Base-by-base conservation (phyloP, 1,140 invertebrate genomes). In the Ceratoteleas bidentatus region DNA sequence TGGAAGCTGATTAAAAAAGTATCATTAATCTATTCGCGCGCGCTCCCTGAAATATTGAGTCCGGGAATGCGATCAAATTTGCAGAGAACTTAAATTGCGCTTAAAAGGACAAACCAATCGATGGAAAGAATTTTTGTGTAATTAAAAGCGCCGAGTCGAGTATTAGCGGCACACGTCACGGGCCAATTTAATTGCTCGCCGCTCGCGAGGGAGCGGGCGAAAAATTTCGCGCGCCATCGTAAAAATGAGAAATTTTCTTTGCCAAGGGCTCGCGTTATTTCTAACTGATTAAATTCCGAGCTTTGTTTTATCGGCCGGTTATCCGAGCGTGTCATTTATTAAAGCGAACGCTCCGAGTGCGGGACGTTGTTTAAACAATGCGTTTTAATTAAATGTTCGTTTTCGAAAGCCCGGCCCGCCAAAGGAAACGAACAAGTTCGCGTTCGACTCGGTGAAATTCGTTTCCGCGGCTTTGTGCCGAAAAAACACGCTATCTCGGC, bases 211-310 rank as follows among this genome's bases (percentile, higher is more conserved):
- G n/a, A n/a, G n/a, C n/a, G n/a, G n/a, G n/a, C n/a, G n/a, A 75
- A 65, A 70, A 82, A 78, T 66, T 69, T 77, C 50, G 62, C 64
- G 50, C 74, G 69, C 61, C 54, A 66, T 57, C 76, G 73, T 38
- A 66, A 62, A 61, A 74, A 58, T 54, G 79, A 81, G 15, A 74
- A 40, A 54, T 73, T 81, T 54, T 66, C 62, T 43, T 65, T 69
- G 8, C 43, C 40, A 1, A 53, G 24, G 24, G 68, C 69, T 52
- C 38, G 69, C 38, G 72, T 77, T 75, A 70, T 69, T 62, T 54
- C 62, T 50, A 57, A 70, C 66, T 78, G 57, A 47, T 77, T 68
- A 68, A 69, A 69, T 77, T 77, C 50, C 49, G 47, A 16, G 40
- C 64, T 57, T 60, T 77, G 47, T 76, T 68, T 60, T 43, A 75